phyloP scores from a whole-genome alignment of 2,888 invertebrate species.

The Agonopterix subpropinquella region DNA sequence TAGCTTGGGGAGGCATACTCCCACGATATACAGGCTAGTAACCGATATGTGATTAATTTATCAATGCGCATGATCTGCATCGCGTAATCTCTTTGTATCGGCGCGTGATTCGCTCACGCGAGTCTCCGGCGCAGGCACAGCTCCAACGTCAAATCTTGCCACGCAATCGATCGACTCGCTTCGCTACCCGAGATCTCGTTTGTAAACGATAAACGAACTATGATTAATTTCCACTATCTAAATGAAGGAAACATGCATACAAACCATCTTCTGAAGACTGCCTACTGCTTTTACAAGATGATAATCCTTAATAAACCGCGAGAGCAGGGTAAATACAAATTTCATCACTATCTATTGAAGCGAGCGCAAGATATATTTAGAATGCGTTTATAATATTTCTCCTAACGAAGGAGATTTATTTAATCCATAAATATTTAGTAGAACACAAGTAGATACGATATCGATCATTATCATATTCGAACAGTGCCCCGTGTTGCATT shows the following conservation, averaged over 20 bases:
- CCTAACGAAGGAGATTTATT: conserved; percentile 9
- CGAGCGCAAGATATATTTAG: too few species aligned
- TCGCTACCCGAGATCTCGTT: conserved; percentile 35
- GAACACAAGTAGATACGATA: conserved; percentile 20
- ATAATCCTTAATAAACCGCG: background rate
- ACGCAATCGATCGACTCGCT: conserved; percentile 33
- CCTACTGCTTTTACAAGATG: conserved; percentile 1
- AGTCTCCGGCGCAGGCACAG: conserved; percentile 33
- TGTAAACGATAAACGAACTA: conserved; percentile 38
- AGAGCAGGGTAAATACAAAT: too few species aligned
- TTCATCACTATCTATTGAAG: too few species aligned
- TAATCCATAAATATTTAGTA: conserved; percentile 24
- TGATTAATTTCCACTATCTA: conserved; percentile 40
- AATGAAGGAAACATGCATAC: conserved; percentile 19
- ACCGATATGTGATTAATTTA: conserved; percentile 62
- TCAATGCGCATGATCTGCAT: conserved; percentile 59
- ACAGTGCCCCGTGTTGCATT: conserved; percentile 19
- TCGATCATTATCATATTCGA: conserved; percentile 26
- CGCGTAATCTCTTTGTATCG: conserved; percentile 55
- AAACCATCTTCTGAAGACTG: conserved; percentile 4
- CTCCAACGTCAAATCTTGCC: conserved; percentile 38
- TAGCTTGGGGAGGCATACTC: conserved; percentile 27
- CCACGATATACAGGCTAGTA: conserved; percentile 49
- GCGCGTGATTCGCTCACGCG: conserved; percentile 37
- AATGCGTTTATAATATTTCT: background rate